Conservation (phyloP, 2,113 vertebrate genomes). For the Athene cunicularia region DNA sequence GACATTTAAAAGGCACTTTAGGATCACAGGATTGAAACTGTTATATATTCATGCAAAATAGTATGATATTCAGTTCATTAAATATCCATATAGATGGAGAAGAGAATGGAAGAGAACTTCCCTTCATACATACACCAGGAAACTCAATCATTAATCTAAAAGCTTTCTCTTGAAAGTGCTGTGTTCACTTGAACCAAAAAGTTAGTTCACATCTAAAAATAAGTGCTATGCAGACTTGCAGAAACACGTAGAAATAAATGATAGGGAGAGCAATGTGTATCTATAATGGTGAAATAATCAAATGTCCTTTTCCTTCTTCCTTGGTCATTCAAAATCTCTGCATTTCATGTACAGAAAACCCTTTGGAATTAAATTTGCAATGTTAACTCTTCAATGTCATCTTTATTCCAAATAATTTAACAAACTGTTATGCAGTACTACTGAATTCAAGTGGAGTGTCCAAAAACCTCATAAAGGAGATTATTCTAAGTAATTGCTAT, state of each 20-base stretch:
- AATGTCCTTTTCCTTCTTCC: not conserved
- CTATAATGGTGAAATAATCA: not conserved
- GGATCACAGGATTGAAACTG: not conserved
- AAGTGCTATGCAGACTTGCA: not conserved
- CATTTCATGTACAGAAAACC: not conserved
- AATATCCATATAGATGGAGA: not conserved
- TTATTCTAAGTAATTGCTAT: slow-evolving; percentile 69
- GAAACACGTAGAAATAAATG: not conserved
- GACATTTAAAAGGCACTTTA: not conserved
- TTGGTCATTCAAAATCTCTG: not conserved
- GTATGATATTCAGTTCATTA: not conserved
- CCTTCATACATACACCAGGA: not conserved
- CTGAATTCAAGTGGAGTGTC: slow-evolving; percentile 20
- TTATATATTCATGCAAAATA: not conserved
- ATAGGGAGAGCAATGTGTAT: not conserved
- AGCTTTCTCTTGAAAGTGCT: not conserved
- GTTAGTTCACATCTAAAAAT: not conserved
- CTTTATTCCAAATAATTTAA: not conserved
- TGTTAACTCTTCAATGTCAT: not conserved
- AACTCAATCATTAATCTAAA: not conserved
- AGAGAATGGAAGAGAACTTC: not conserved
- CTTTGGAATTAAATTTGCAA: not conserved
- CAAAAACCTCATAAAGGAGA: slow-evolving; percentile 54
- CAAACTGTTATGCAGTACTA: not conserved
- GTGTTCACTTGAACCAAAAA: not conserved